Evolutionary conservation across 2,888 invertebrate genomes (phyloP).

Genomic region (Toxonevra muliebris): DNA sequence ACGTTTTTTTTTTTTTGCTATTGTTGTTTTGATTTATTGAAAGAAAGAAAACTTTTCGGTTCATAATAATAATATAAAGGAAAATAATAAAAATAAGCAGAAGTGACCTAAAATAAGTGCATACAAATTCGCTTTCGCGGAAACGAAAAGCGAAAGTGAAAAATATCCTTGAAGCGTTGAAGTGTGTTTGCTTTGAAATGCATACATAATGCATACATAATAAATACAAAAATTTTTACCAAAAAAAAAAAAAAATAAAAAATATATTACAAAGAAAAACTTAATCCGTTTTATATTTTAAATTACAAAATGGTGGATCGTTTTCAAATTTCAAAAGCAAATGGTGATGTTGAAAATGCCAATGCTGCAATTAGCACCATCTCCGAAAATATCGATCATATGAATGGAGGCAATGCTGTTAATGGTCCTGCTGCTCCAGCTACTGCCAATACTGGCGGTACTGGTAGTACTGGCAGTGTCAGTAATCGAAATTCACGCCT

Average conservation of each 20-base stretch:
- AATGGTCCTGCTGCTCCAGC: not conserved
- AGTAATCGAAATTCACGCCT: slow-evolving; percentile 50
- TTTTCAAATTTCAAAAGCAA: slow-evolving; percentile 56
- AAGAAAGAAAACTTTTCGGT: no score
- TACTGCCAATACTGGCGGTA: slow-evolving; percentile 11
- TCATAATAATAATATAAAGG: no score
- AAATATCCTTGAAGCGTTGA: no score
- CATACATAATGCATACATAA: slow-evolving; percentile 1
- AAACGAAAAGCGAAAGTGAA: no score
- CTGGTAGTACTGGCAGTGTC: slow-evolving; percentile 40
- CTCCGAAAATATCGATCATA: slow-evolving; percentile 34
- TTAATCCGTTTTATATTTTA: not conserved
- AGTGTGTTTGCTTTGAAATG: no score
- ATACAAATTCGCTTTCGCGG: no score
- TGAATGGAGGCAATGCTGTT: slow-evolving; percentile 25
- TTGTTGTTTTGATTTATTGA: not conserved
- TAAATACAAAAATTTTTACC: slow-evolving; percentile 18
- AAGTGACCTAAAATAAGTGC: no score
- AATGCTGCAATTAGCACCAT: slow-evolving; percentile 29
- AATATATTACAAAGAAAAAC: slow-evolving; percentile 26
- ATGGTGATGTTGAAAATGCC: slow-evolving; percentile 42
- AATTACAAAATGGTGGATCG: slow-evolving; percentile 53
- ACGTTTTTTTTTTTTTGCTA: not conserved
- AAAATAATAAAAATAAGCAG: slow-evolving; percentile 10
- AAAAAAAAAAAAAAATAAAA: slow-evolving; percentile 24